Evolutionary conservation across 2,888 invertebrate genomes (phyloP).

Genomic region (Hylaea fasciaria): DNA sequence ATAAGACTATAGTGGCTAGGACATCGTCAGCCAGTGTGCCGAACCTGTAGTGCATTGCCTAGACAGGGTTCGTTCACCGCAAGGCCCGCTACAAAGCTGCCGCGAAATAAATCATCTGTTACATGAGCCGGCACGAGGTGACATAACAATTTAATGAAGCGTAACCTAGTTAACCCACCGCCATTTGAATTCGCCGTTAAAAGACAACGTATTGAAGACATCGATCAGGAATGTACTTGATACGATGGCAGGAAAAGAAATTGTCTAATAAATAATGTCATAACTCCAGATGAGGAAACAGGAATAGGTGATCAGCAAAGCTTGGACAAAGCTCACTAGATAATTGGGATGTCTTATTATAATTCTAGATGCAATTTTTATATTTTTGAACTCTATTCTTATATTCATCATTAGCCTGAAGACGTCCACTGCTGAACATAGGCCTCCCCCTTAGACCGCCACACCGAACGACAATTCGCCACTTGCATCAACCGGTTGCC

Average conservation of each 20-base stretch:
- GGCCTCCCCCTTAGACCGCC: no score
- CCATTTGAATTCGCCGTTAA: constrained; percentile 32
- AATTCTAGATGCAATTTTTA: no score
- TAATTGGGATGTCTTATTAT: no score
- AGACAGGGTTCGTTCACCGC: constrained; percentile 82
- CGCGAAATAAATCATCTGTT: constrained; percentile 73
- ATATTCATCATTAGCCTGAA: no score
- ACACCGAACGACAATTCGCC: no score
- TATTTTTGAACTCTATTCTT: no score
- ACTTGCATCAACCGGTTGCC: no score
- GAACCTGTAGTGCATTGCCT: constrained; percentile 70
- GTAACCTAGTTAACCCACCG: constrained; percentile 40
- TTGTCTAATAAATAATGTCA: neutral
- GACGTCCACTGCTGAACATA: no score
- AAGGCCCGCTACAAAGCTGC: constrained; percentile 56
- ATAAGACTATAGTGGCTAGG: constrained; percentile 50
- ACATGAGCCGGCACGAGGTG: constrained; percentile 57
- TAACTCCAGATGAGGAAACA: no score
- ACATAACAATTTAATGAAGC: constrained; percentile 63
- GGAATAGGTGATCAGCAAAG: no score
- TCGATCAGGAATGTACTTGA: neutral
- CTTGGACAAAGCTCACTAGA: no score
- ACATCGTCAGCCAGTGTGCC: constrained; percentile 70
- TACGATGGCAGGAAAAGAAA: no score
- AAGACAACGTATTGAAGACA: constrained; percentile 2